These are phyloP conservation scores for Nephotettix cincticeps DNA, from an alignment of 1,140 invertebrate species.

Conservation along the genomic window DNA sequence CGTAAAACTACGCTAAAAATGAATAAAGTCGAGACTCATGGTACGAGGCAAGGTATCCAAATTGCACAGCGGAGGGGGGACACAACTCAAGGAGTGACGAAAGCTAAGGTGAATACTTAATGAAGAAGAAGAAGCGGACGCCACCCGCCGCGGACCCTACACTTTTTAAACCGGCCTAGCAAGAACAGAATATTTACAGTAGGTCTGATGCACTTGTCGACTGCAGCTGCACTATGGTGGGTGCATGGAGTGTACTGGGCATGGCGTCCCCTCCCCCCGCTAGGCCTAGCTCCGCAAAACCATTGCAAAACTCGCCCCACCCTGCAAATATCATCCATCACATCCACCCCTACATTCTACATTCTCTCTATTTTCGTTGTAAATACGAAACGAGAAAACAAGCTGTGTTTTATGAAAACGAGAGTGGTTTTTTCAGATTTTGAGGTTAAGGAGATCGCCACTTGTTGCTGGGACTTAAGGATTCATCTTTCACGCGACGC, in stretches of 20 bases:
- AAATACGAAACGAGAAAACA: constrained; percentile 6
- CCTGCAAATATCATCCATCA: constrained; percentile 29
- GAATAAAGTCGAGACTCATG: no score
- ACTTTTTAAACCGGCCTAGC: background rate
- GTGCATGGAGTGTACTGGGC: constrained; percentile 31
- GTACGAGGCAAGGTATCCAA: no score
- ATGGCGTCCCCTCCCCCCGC: constrained; percentile 19
- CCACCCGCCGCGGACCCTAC: background rate
- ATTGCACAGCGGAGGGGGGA: no score
- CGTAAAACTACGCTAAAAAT: no score
- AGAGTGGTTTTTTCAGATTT: no score
- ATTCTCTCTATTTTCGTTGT: constrained; percentile 13
- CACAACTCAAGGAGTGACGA: background rate
- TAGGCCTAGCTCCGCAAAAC: constrained; percentile 30
- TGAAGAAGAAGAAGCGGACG: background rate
- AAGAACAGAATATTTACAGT: background rate
- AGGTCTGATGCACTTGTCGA: constrained; percentile 10
- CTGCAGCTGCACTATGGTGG: constrained; percentile 31
- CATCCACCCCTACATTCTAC: constrained; percentile 18
- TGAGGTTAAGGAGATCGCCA: no score
- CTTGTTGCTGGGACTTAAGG: no score
- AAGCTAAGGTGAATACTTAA: constrained; percentile 8
- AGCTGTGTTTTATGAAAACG: no score
- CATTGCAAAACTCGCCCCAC: constrained; percentile 32
- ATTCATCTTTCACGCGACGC: no score